Conservation (phyloP, 37 sponge, comb jelly and placozoan species). For the Hormiphora californensis region DNA sequence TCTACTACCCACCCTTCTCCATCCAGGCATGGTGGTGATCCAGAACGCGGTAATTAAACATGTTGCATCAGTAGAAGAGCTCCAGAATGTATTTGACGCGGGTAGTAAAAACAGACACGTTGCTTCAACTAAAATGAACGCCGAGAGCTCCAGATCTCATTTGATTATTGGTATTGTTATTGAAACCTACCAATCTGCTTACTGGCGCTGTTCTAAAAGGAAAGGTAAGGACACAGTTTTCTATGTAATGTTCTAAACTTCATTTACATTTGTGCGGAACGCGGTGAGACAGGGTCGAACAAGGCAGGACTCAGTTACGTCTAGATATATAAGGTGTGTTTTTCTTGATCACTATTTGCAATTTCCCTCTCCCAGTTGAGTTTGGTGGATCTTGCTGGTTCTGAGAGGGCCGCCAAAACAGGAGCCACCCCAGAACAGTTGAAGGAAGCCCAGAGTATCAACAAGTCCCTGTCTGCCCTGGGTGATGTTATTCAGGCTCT, state of each 20-base stretch:
- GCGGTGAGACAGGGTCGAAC: too few relatives aligned
- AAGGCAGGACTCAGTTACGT: too few relatives aligned
- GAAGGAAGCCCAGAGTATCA: slow-evolving; percentile 65
- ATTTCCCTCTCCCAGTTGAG: slow-evolving; percentile 53
- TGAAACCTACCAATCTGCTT: slow-evolving; percentile 57
- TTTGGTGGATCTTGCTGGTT: slow-evolving; percentile 66
- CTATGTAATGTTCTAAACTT: background rate
- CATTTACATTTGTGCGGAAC: too few relatives aligned
- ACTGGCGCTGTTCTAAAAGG: slow-evolving; percentile 58
- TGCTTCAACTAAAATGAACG: slow-evolving; percentile 65
- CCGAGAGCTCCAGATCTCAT: slow-evolving; percentile 64
- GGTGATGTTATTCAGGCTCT: slow-evolving; percentile 63
- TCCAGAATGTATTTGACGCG: slow-evolving; percentile 53
- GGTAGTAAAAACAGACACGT: slow-evolving; percentile 61
- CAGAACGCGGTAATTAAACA: slow-evolving; percentile 56
- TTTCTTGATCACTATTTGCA: background rate
- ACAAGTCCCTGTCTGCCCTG: slow-evolving; percentile 61
- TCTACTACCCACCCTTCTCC: background rate
- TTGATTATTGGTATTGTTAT: slow-evolving; percentile 61
- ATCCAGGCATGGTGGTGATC: slow-evolving; percentile 59
- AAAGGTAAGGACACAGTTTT: slow-evolving; percentile 16
- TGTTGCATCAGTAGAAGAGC: slow-evolving; percentile 35
- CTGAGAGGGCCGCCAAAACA: slow-evolving; percentile 64
- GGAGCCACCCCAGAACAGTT: slow-evolving; percentile 62
- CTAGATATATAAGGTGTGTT: background rate